Evolutionary conservation across 2,113 vertebrate species (phyloP).

Genomic region (Rissa tridactyla): DNA sequence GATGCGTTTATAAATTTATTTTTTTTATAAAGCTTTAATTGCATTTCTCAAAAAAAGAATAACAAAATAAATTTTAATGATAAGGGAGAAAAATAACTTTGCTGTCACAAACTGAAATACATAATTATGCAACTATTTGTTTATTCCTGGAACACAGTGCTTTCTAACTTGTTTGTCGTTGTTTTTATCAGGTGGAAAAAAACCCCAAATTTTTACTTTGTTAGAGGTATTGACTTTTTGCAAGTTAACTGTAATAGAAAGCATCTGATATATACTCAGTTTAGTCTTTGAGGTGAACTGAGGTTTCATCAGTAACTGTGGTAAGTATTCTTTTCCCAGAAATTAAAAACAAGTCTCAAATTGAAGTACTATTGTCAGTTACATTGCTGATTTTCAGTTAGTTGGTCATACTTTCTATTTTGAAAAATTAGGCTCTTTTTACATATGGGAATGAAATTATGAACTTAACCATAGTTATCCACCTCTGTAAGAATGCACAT

Average conservation of each 20-base stretch:
- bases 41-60: neutral
- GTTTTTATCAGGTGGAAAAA: constrained; percentile 1
- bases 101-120: neutral
- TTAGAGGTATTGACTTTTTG: constrained; percentile 12
- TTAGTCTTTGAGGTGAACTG: constrained; percentile 1
- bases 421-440: neutral
- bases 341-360: neutral
- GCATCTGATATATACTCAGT: neutral
- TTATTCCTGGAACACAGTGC: neutral
- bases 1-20: neutral
- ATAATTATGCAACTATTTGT: neutral
- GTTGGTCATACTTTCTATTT: neutral
- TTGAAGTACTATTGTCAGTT: neutral
- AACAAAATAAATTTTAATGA: neutral
- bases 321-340: neutral
- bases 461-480: neutral
- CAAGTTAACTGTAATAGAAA: neutral
- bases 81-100: neutral
- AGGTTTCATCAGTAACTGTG: neutral
- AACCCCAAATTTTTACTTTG: constrained; percentile 20
- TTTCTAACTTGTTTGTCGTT: neutral
- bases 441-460: neutral
- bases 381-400: neutral
- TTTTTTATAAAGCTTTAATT: neutral
- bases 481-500: neutral